phyloP scores from a whole-genome alignment of 2,888 invertebrate genomes.

The Drosophila atripex region DNA sequence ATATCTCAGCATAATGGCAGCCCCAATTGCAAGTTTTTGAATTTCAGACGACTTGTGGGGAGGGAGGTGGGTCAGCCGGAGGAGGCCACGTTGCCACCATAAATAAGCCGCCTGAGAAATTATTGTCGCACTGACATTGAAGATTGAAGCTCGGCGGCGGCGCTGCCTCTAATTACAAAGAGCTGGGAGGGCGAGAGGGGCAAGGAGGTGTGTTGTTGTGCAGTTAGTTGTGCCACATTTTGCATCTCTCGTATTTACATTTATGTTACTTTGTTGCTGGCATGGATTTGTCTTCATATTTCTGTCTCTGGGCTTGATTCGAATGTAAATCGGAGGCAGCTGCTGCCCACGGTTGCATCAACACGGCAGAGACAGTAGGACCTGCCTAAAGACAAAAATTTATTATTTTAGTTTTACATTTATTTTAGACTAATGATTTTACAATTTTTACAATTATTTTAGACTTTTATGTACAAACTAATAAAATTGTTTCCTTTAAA shows the following conservation, averaged over 20 bases:
- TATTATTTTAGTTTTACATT: no score
- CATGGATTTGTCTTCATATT: slow-evolving; percentile 27
- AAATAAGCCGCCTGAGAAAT: slow-evolving; percentile 66
- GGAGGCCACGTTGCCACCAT: slow-evolving; percentile 45
- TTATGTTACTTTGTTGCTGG: slow-evolving; percentile 27
- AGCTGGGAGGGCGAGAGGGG: slow-evolving; percentile 14
- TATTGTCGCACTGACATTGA: slow-evolving; percentile 75
- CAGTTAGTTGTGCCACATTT: slow-evolving; percentile 77
- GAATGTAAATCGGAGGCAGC: slow-evolving; percentile 43
- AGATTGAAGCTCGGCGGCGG: slow-evolving; percentile 58
- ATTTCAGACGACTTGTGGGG: slow-evolving; percentile 23
- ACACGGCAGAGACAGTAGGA: slow-evolving; percentile 15
- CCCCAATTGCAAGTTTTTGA: slow-evolving; percentile 56
- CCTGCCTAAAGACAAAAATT: neutral
- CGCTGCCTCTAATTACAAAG: slow-evolving; percentile 71
- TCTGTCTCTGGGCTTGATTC: slow-evolving; percentile 21
- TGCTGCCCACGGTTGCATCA: slow-evolving; percentile 46
- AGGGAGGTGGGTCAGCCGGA: slow-evolving; percentile 11
- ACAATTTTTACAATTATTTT: no score
- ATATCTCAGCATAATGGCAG: slow-evolving; percentile 11
- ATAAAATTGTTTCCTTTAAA: no score
- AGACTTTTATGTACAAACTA: no score
- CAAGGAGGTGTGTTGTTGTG: slow-evolving; percentile 36
- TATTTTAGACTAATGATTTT: no score
- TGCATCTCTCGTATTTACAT: slow-evolving; percentile 63